These are phyloP conservation scores for Merops nubicus DNA, from an alignment of 2,113 vertebrate genomes.

Conservation along the genomic window DNA sequence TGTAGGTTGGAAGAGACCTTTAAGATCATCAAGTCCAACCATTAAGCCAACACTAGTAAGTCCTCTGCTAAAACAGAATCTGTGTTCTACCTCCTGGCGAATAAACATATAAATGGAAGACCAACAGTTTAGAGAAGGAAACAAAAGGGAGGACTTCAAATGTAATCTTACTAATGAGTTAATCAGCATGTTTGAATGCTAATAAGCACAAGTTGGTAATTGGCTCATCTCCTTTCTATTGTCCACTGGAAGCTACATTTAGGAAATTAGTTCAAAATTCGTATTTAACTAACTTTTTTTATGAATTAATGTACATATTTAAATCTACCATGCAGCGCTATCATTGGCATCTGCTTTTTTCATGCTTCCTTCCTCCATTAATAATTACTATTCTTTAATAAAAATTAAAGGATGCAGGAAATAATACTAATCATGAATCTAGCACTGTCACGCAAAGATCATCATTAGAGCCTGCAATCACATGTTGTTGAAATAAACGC, in stretches of 20 bases:
- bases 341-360: conserved; percentile 19
- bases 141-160: background rate
- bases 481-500: conserved; percentile 32
- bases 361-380: conserved; percentile 10
- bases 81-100: background rate
- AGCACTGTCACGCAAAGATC: background rate
- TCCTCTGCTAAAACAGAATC: too few relatives aligned
- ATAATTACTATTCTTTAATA: conserved; percentile 55
- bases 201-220: conserved; percentile 47
- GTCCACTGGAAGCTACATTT: conserved; percentile 61
- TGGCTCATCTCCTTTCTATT: conserved; percentile 37
- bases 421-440: conserved; percentile 41
- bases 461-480: conserved; percentile 13
- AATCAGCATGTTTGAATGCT: conserved; percentile 45
- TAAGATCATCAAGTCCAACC: too few relatives aligned
- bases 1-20: too few relatives aligned
- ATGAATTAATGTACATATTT: conserved; percentile 48
- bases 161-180: conserved; percentile 58
- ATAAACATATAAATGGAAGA: background rate
- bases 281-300: conserved; percentile 14
- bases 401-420: conserved; percentile 55
- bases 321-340: background rate
- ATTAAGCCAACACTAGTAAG: too few relatives aligned
- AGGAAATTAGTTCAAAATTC: conserved; percentile 16
- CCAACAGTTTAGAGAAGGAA: conserved; percentile 8